Base-by-base conservation (phyloP, 1,140 invertebrate genomes). In the Apis dorsata region DNA sequence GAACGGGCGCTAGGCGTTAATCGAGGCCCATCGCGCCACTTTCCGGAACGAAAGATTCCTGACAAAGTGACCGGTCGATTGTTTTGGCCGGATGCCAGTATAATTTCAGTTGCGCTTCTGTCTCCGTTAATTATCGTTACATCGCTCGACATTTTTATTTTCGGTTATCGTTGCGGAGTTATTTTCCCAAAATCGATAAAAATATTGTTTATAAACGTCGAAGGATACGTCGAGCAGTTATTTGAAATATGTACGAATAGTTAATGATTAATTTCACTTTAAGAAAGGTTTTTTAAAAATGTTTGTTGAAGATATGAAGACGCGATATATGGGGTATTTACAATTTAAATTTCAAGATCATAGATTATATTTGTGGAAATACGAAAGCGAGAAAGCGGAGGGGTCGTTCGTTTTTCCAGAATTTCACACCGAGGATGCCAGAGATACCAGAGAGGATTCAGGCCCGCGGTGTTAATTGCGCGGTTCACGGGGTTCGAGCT, bases 381-480 rank as follows among this genome's bases (percentile, higher is more conserved):
- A 17, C 19, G 55, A 21, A 24, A 21, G 12, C 12, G 11, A 24
- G 51, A 15, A n/a, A 44, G n/a, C 28, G 12, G 19, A 10, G 55
- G 12, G 17, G 12, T 4, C 55, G 28, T 1, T 68, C 21, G 19
- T 53, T 78, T 57, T 24, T 44, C 0, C 28, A 44, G 76, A 69
- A 68, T 57, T 68, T 78, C 76, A n/a, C 24, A 62, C 17, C 65
- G 34, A 4, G 59, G 49, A 80, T 19, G 75, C 17, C 65, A 19
- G 1, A 49, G 49, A 80, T 72, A 12, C 49, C 69, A 28, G 13
- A 13, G 53, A 65, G 73, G 70, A 49, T 53, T 17, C 15, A 8
- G 68, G 15, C 13, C 53, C 53, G n/a, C 1, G 21, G 79, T 65
- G 79, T 80, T 80, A 80, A 80, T 80, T 73, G 79, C 79, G n/a